These are phyloP conservation scores for Rhabditoides inermis DNA, from an alignment of 2,888 invertebrate genomes.

Conservation along the genomic window DNA sequence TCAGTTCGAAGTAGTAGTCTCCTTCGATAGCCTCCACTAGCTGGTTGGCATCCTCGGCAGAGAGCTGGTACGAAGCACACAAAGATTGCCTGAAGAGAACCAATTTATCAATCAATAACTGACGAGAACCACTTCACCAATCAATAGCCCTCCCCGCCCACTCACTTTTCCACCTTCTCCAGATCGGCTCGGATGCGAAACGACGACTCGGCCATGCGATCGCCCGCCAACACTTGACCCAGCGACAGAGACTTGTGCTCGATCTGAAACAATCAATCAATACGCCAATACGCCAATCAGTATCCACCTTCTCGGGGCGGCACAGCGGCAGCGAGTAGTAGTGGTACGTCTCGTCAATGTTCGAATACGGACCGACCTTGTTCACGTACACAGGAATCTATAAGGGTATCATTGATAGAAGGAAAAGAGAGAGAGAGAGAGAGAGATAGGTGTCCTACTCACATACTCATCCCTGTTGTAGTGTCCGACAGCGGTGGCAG, in stretches of 20 bases:
- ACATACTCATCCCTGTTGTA: no score
- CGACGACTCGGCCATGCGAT: constrained; percentile 57
- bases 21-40: constrained; percentile 57
- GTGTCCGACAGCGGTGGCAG: no score
- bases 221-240: constrained; percentile 60
- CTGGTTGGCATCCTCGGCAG: constrained; percentile 53
- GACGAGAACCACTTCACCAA: no score
- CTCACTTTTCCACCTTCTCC: no score
- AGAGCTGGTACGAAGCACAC: constrained; percentile 52
- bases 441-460: no score
- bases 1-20: constrained; percentile 59
- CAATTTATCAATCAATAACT: no score
- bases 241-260: constrained; percentile 57
- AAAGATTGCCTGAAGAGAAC: constrained; percentile 47
- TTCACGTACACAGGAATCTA: constrained; percentile 59
- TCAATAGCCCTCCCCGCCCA: no score
- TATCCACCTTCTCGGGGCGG: constrained; percentile 55
- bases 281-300: no score
- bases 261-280: constrained; percentile 52
- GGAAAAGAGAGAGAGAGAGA: no score
- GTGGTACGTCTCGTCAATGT: constrained; percentile 59
- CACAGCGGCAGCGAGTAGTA: constrained; percentile 59
- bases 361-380: constrained; percentile 59
- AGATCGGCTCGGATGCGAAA: constrained; percentile 54
- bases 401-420: no score